Evolutionary conservation across 2,797 vertebrate genomes (phyloP), one percentile per base, ranked within the genome.

Genomic region (Streptopelia turtur): DNA sequence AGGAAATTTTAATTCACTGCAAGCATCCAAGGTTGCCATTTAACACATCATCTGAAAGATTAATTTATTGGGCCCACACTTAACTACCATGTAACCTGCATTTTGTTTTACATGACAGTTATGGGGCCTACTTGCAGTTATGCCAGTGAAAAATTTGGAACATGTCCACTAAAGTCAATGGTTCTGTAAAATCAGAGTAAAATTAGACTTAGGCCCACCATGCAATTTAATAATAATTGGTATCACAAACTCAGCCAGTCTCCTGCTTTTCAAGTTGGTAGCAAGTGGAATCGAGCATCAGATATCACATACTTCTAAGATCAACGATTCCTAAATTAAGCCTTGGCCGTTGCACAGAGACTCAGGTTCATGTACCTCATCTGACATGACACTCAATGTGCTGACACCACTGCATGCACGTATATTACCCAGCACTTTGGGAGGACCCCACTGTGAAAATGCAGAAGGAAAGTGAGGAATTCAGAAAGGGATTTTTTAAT

Each of bases 1-100:
- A 95, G 89, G 91, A 91, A 96, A 93, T 82, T 92, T 95, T 94
- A 94, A 94, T 86, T 90, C 85, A 75, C 85, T 93, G 66, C 43
- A 79, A 72, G 69, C 70, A 91, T 87, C 91, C 55, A 64, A 76
- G 59, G 66, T 52, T 85, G 72, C 69, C 72, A 78, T 81, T 72
- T 84, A 94, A 92, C 74, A 82, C 77, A 94, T 86, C 69, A 91
- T 84, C 83, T 90, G 70, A 89, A 79, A 84, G 91, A 94, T 64
- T 5, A 79, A 94, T 95, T 93, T 3, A 87, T 76, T 94, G 30
- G 49, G 60, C 56, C 77, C 39, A 90, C 37, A 77, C 30, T 77
- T 76, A 50, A 93, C 74, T 74, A 63, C 52, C 49, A 74, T 30
- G 71, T 87, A 95, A 90, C 80, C 52, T 93, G 74, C 71, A 80